Evolutionary conservation across 2,888 invertebrate species (phyloP).

Genomic region (Onthophagus sagittarius): DNA sequence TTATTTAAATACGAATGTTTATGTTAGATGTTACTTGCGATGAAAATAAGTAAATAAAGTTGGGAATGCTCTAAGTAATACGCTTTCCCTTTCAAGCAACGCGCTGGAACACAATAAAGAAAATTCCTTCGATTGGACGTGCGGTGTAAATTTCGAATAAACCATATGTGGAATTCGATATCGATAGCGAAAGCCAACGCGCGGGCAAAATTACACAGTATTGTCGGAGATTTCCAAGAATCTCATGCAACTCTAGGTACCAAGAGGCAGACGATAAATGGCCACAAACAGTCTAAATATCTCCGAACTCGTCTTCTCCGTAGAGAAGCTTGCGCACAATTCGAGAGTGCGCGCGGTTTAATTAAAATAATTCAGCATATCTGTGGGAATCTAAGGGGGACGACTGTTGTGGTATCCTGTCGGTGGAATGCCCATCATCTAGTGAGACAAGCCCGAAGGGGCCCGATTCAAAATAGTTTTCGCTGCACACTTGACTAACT

Average conservation of each 20-base stretch:
- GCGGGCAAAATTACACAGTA: neutral
- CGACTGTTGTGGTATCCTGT: neutral
- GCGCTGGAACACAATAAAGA: neutral
- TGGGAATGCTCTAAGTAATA: neutral
- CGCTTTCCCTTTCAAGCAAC: neutral
- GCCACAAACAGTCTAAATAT: neutral
- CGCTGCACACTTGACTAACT: neutral
- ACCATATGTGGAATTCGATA: neutral
- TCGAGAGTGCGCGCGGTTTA: neutral
- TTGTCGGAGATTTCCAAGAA: neutral
- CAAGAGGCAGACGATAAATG: neutral
- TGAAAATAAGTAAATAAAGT: neutral
- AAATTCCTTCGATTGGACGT: neutral
- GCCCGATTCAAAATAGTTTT: neutral
- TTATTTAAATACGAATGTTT: neutral
- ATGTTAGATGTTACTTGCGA: neutral
- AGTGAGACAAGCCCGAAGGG: neutral
- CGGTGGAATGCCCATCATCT: neutral
- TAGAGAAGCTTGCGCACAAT: neutral
- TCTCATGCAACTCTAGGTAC: neutral
- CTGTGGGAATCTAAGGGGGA: neutral
- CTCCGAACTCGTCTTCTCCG: neutral
- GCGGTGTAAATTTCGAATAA: neutral
- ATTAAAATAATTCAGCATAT: neutral
- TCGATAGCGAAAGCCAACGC: neutral